Conservation (phyloP, 2,888 invertebrate genomes). For the Brassicogethes aeneus region DNA sequence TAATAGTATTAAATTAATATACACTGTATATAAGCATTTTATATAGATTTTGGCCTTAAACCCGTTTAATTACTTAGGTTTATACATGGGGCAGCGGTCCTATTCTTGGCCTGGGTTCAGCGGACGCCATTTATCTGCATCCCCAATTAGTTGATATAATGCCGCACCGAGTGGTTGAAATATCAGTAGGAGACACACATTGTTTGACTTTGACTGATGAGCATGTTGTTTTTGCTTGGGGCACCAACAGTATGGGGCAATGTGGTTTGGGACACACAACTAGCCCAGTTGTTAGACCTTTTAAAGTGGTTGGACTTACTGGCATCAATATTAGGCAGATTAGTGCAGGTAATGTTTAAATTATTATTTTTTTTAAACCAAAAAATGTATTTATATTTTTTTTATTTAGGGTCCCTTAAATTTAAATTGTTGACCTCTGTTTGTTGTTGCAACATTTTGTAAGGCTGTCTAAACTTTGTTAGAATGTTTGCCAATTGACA, state of each 20-base stretch:
- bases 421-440: too few relatives aligned
- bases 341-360: conserved; percentile 43
- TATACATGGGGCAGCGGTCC: conserved; percentile 56
- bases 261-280: conserved; percentile 54
- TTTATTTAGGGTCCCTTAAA: neutral
- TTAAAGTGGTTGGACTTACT: conserved; percentile 47
- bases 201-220: conserved; percentile 51
- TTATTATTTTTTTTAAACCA: conserved; percentile 2
- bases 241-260: conserved; percentile 57
- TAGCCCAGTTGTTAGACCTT: conserved; percentile 48
- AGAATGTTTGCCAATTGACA: too few relatives aligned
- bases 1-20: too few relatives aligned
- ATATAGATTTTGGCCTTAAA: too few relatives aligned
- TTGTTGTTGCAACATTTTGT: too few relatives aligned
- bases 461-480: too few relatives aligned
- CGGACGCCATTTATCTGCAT: conserved; percentile 46
- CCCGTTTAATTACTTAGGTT: too few relatives aligned
- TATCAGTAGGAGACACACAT: conserved; percentile 53
- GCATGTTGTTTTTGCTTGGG: conserved; percentile 48
- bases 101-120: conserved; percentile 48
- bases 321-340: conserved; percentile 49
- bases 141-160: conserved; percentile 48
- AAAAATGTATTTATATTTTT: too few relatives aligned
- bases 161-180: conserved; percentile 46
- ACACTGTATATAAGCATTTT: too few relatives aligned